Base-by-base conservation (phyloP, 2,888 invertebrate genomes). In the Hypolimnas misippus region DNA sequence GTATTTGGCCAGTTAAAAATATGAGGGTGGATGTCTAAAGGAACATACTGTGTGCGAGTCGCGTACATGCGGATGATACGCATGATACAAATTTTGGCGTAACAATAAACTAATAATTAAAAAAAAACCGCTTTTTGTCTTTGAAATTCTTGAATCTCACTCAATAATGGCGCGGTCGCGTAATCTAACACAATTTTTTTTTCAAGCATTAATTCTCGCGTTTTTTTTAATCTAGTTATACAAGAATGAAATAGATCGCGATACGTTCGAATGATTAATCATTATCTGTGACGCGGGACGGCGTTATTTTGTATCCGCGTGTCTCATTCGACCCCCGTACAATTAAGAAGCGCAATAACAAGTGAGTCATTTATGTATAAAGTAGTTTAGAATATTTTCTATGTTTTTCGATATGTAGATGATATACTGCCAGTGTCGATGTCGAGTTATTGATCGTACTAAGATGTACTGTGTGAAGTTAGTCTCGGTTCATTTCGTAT, bases 361-460 rank as follows among this genome's bases (percentile, higher is more conserved):
- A 78, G 86, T 89, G 89, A 90, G 80, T 87, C 87, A 83, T 83
- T 75, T 78, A 78, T 86, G 84, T 89, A 89, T 82, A 89, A 88
- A 86, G 79, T 89, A 90, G 87, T 73, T 77, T 84, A 86, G 81
- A 76, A 86, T 86, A 87, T 86, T 87, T 88, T 87, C 85, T 86
- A 84, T 88, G 82, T 87, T 87, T 87, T 87, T 89, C 87, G 84
- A 88, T 87, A 87, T 85, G 84, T 89, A 89, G 87, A 86, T 86
- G 76, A 82, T 82, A 81, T 86, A 88, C 85, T 87, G 88, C 87
- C 87, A 84, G 81, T 83, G 80, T 84, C 80, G 78, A 76, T 74
- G 76, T 82, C 75, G 73, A 73, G 68, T 74, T 70, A 61, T 58
- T 16, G 62, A 7, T 40, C 40, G 40, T 14, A 40, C 40, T 62